Conservation (phyloP, 2,888 invertebrate species). For the Caenorhabditis virilis region DNA sequence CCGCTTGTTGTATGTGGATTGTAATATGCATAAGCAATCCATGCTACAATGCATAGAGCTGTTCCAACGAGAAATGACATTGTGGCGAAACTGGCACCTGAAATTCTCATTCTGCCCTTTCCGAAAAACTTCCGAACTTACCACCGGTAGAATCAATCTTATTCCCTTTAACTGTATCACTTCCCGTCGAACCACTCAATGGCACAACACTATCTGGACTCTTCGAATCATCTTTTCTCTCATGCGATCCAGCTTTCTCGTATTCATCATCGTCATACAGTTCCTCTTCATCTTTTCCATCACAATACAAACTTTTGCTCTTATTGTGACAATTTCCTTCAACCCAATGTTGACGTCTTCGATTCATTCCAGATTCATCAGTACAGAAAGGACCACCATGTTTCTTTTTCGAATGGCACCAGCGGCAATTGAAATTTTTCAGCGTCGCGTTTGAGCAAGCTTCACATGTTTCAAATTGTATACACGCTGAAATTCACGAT, state of each 20-base stretch:
- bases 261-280: constrained; percentile 35
- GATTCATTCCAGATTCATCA: constrained; percentile 57
- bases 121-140: neutral
- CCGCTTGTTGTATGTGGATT: constrained; percentile 94
- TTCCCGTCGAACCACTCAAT: neutral
- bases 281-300: constrained; percentile 41
- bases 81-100: constrained; percentile 3
- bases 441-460: constrained; percentile 61
- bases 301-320: constrained; percentile 39
- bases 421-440: constrained; percentile 65
- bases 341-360: constrained; percentile 62
- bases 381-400: constrained; percentile 64
- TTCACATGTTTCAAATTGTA: constrained; percentile 51
- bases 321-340: constrained; percentile 57
- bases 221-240: neutral
- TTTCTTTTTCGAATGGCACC: constrained; percentile 60
- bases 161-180: neutral
- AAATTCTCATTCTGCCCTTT: neutral
- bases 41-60: constrained; percentile 75
- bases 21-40: constrained; percentile 91
- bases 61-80: constrained; percentile 2
- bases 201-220: constrained; percentile 1
- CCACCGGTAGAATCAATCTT: neutral
- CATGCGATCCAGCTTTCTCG: neutral
- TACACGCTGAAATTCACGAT: constrained; percentile 55